A percentile compares a stretch with the other conserved stretches of the same genome.
Evolutionary conservation across 2,888 invertebrate species (phyloP).

Genomic region (Chloroclysta siterata): DNA sequence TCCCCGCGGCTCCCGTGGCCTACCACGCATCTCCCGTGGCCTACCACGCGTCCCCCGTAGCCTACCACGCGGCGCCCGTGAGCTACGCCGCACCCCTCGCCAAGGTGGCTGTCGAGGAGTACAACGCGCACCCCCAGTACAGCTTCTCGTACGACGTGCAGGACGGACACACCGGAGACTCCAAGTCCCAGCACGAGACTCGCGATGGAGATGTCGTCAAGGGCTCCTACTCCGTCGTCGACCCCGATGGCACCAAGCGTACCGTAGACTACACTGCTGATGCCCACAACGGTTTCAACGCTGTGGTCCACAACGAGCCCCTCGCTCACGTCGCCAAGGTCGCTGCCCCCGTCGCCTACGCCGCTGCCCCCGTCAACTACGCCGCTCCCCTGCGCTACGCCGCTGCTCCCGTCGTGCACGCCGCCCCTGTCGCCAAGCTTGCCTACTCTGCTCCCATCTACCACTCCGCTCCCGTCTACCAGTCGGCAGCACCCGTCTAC

Average conservation of each 20-base stretch:
- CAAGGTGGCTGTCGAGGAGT: constrained; percentile 52
- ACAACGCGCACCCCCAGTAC: constrained; percentile 63
- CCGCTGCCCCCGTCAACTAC: no score
- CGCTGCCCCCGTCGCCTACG: no score
- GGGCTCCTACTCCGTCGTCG: constrained; percentile 78
- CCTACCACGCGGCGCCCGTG: constrained; percentile 50
- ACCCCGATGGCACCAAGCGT: constrained; percentile 78
- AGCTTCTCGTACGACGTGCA: constrained; percentile 78
- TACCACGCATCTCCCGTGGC: no score
- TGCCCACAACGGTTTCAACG: constrained; percentile 78
- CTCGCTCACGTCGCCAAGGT: no score
- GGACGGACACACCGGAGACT: constrained; percentile 70
- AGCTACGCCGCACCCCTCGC: constrained; percentile 45
- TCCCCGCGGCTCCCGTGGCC: constrained; percentile 52
- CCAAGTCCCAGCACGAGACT: constrained; percentile 76
- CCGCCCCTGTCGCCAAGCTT: constrained; percentile 45
- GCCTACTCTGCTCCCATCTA: constrained; percentile 61
- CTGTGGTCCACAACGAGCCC: no score
- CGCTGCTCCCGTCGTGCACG: constrained; percentile 43
- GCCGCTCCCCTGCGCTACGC: no score
- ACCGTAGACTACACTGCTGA: constrained; percentile 81
- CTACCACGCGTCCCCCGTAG: constrained; percentile 52
- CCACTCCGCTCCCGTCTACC: constrained; percentile 67
- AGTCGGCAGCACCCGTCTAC: constrained; percentile 65
- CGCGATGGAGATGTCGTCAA: constrained; percentile 78